These are phyloP conservation scores for Notolabrus celidotus DNA, from an alignment of 2,797 vertebrate species.

Conservation along the genomic window DNA sequence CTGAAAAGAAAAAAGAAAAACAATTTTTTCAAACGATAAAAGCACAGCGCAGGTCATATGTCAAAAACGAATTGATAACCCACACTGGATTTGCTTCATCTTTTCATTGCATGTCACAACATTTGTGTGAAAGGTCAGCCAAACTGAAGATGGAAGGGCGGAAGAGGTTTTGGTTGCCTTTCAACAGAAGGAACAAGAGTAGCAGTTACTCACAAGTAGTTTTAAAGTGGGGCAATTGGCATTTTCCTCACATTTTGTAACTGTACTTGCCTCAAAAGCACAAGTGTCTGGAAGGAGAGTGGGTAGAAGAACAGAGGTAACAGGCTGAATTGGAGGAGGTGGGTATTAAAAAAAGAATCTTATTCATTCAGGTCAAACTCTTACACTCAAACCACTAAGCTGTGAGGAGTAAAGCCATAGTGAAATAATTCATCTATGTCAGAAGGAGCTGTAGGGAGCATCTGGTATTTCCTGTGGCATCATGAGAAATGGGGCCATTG, in stretches of 20 bases:
- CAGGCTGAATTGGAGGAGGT: slow-evolving; percentile 22
- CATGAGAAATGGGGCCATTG: slow-evolving; percentile 46
- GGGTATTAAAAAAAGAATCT: slow-evolving; percentile 52
- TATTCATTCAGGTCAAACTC: slow-evolving; percentile 41
- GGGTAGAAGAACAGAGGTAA: slow-evolving; percentile 5
- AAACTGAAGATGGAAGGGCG: background rate
- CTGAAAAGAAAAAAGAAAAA: background rate
- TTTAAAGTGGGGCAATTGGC: too few relatives aligned
- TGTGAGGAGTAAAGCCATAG: slow-evolving; percentile 27
- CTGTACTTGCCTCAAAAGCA: slow-evolving; percentile 35
- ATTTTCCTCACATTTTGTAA: background rate
- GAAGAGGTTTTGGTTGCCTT: background rate
- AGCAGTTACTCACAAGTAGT: background rate
- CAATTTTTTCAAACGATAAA: background rate
- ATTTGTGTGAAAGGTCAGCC: background rate
- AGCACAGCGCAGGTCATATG: background rate
- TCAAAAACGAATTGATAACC: background rate
- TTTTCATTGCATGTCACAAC: background rate
- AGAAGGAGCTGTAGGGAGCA: slow-evolving; percentile 57
- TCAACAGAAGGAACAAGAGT: background rate
- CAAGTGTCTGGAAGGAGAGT: slow-evolving; percentile 15
- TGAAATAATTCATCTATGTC: slow-evolving; percentile 67
- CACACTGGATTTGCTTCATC: background rate
- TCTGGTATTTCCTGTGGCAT: slow-evolving; percentile 32
- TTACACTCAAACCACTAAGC: slow-evolving; percentile 31